Conservation (phyloP, 2,797 vertebrate species). For the Premnoplex brunnescens region DNA sequence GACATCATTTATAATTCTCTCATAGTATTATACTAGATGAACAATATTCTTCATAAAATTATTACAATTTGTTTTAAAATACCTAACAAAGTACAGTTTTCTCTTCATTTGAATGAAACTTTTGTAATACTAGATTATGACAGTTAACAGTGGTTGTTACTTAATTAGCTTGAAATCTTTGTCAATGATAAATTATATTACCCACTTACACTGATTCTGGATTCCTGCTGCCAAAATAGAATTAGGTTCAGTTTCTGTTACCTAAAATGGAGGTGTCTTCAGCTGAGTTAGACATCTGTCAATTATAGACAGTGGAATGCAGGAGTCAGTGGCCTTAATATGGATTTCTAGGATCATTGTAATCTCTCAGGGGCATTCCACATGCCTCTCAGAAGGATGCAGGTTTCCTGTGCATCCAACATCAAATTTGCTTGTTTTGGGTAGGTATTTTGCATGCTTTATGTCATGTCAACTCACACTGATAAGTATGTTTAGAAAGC, state of each 20-base stretch:
- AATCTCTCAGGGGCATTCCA: background rate
- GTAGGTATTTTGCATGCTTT: background rate
- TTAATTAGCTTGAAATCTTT: background rate
- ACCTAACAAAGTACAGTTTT: background rate
- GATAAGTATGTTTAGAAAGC: background rate
- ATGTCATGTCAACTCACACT: background rate
- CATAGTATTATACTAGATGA: background rate
- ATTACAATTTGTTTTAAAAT: background rate
- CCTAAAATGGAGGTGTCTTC: background rate
- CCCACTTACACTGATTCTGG: background rate
- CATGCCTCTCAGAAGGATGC: background rate
- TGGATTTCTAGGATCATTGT: background rate
- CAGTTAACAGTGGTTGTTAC: background rate
- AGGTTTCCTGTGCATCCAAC: background rate
- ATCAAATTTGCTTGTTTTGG: background rate
- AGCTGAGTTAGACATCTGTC: background rate
- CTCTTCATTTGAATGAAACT: background rate
- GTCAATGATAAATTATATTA: background rate
- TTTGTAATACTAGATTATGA: background rate
- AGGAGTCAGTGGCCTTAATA: background rate
- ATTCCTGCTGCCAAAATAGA: background rate
- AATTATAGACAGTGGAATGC: background rate
- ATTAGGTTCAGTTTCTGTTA: background rate
- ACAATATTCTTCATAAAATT: background rate
- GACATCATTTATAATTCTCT: background rate